phyloP scores from a whole-genome alignment of 2,113 vertebrate species.

The Pitta sordida region DNA sequence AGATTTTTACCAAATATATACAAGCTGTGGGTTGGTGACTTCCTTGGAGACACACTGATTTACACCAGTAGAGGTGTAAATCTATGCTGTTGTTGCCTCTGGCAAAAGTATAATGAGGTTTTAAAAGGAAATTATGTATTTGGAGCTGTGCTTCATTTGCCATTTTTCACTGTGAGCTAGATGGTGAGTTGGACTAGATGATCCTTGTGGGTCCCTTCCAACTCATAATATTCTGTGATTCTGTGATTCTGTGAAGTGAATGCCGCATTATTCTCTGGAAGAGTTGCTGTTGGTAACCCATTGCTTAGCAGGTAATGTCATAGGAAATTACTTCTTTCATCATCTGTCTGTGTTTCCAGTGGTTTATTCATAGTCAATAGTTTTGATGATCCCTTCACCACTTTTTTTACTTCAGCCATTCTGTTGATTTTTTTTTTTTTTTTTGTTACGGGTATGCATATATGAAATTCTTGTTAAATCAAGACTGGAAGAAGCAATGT shows the following conservation, averaged over 20 bases:
- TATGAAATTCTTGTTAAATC: conserved; percentile 36
- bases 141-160: not conserved
- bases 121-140: not conserved
- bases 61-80: not conserved
- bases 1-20: not conserved
- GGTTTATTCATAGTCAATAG: conserved; percentile 15
- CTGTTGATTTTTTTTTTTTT: not conserved
- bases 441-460: conserved; percentile 8
- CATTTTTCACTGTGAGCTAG: not conserved
- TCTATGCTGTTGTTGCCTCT: not conserved
- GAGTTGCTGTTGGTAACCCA: not conserved
- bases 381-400: not conserved
- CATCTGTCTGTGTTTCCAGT: not conserved
- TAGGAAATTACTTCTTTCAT: conserved; percentile 20
- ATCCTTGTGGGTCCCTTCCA: no score
- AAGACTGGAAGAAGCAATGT: not conserved
- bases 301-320: not conserved
- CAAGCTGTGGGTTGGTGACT: not conserved
- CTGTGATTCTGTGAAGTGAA: not conserved
- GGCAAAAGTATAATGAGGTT: not conserved
- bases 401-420: not conserved
- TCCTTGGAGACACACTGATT: not conserved
- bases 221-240: no score
- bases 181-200: no score
- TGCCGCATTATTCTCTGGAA: not conserved